Evolutionary conservation across 2,888 invertebrate species (phyloP).

Genomic region (Sarcophaga variegata): DNA sequence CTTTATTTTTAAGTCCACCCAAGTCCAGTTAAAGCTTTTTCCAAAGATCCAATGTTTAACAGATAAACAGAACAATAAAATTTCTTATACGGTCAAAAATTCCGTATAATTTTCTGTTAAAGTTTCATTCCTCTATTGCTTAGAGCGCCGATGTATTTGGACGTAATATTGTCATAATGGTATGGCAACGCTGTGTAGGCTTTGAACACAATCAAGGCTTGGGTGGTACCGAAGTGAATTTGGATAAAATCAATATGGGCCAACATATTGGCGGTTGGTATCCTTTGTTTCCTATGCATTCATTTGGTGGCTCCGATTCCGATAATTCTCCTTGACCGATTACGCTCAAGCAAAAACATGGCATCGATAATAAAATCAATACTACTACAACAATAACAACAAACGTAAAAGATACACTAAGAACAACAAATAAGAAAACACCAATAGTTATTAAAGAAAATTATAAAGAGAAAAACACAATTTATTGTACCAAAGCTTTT

Average conservation of each 20-base stretch:
- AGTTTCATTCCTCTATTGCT: background rate
- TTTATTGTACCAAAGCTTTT: conserved; percentile 52
- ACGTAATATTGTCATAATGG: conserved; percentile 92
- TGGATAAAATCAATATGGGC: conserved; percentile 89
- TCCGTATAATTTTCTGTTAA: background rate
- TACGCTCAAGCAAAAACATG: conserved; percentile 71
- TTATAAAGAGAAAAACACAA: conserved; percentile 45
- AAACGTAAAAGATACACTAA: conserved; percentile 52
- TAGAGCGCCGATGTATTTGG: conserved; percentile 89
- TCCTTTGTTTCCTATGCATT: conserved; percentile 93
- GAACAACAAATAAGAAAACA: conserved; percentile 54
- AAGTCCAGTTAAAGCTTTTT: too few relatives aligned
- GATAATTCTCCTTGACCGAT: conserved; percentile 82
- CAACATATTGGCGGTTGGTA: conserved; percentile 95
- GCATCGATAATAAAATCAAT: conserved; percentile 40
- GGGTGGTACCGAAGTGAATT: conserved; percentile 92
- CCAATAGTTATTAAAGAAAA: conserved; percentile 66
- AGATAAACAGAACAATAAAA: too few relatives aligned
- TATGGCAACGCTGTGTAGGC: conserved; percentile 95
- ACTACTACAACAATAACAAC: conserved; percentile 71
- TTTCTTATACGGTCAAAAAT: too few relatives aligned
- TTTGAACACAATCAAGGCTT: conserved; percentile 92
- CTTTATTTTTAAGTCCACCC: too few relatives aligned
- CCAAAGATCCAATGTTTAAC: too few relatives aligned
- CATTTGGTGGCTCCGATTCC: conserved; percentile 87